Evolutionary conservation across 2,888 invertebrate genomes (phyloP), one percentile per base, ranked within the genome.

Genomic region (Nemoura dubitans): DNA sequence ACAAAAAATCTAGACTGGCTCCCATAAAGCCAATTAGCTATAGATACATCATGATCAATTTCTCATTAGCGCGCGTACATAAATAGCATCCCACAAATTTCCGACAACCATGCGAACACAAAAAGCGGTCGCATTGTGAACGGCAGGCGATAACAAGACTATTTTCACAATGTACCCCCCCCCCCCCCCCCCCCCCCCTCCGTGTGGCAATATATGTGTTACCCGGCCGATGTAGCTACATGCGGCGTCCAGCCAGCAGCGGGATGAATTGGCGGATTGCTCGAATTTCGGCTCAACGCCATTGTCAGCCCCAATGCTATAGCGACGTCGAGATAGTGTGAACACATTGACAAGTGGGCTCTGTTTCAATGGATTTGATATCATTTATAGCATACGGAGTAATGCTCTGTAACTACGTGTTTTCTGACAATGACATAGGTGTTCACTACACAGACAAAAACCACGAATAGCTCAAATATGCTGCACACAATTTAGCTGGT

Each of bases 1-100:
- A 14, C 59, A 59, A 59, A 59, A 59, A 59, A 59, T 59, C 16
- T 7, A 10, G 59, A 21, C 59, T 59, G 14, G 59, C 59, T 59
- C 6, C 59, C 59, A 59, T 59, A 21, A 59, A 59, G 59, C 59
- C 59, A 59, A 59, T 59, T 59, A 59, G 59, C 59, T 59, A 59
- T 59, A 59, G 59, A 59, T 59, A 21, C 59, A 59, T 59, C 59
- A 59, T 59, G 59, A 59, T 59, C 59, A 59, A 59, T 59, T 59
- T 59, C 59, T 59, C 59, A 59, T 59, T 59, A 59, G 16, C 59
- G 59, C 2, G 21, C 10, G 36, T 36, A 59, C 21, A 21, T 21
- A 59, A 59, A 59, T 59, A 59, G 59, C 59, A 59, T 14, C 1
- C 16, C 21, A 59, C 59, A 59, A 3, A 59, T 59, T 59, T 59